A percentile compares a stretch with the other conserved stretches of the same genome.
phyloP scores from a whole-genome alignment of 2,888 invertebrate species.

The Calameuta filiformis region DNA sequence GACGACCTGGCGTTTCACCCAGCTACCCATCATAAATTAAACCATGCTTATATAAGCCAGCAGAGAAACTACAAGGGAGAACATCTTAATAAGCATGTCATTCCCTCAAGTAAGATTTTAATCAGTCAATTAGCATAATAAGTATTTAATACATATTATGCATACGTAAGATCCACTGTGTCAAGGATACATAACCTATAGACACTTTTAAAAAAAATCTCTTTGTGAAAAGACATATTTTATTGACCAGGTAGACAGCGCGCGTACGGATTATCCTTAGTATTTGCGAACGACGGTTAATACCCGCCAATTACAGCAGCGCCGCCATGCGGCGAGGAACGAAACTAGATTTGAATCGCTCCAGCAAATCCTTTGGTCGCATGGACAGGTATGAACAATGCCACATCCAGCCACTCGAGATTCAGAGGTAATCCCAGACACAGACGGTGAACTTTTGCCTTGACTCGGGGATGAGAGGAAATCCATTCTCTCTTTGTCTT shows the following conservation, averaged over 20 bases:
- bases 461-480: neutral
- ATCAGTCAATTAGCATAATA: neutral
- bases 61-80: neutral
- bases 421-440: constrained; percentile 23
- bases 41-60: neutral
- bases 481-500: constrained; percentile 31
- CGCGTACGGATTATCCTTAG: neutral
- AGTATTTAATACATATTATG: neutral
- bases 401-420: neutral
- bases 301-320: neutral
- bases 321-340: neutral
- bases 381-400: neutral
- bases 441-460: neutral
- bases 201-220: neutral
- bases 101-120: neutral
- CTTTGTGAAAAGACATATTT: neutral
- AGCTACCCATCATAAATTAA: neutral
- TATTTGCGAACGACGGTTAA: neutral
- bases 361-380: neutral
- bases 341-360: neutral
- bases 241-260: neutral
- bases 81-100: neutral
- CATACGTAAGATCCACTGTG: neutral
- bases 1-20: neutral
- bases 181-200: neutral